These are phyloP conservation scores for Otis tarda DNA, from an alignment of 2,113 vertebrate genomes.

Conservation along the genomic window DNA sequence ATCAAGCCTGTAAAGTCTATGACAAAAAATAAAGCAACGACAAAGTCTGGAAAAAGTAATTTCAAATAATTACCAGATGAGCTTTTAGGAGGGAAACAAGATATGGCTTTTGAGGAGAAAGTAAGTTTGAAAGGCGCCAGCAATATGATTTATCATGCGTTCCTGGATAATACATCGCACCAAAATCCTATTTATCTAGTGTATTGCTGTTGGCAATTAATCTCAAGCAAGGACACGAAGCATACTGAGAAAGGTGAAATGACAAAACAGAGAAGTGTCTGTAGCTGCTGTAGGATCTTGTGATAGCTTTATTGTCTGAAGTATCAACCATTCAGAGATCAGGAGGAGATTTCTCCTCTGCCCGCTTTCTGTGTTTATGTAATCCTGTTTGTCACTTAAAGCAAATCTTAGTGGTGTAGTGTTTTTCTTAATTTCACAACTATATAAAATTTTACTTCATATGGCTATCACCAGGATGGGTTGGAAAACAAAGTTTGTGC, in stretches of 20 bases:
- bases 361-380: background rate
- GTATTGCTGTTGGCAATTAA: background rate
- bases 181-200: background rate
- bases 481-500: background rate
- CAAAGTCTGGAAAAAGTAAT: background rate
- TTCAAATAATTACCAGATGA: background rate
- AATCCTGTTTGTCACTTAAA: background rate
- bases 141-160: background rate
- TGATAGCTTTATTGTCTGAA: background rate
- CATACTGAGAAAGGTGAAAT: background rate
- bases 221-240: background rate
- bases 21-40: background rate
- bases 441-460: background rate
- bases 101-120: background rate
- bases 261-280: background rate
- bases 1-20: background rate
- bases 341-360: background rate
- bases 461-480: background rate
- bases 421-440: background rate
- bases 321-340: background rate
- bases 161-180: background rate
- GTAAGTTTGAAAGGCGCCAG: background rate
- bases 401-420: background rate
- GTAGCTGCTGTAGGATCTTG: background rate
- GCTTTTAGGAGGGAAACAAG: background rate